These are phyloP conservation scores for Eurois occulta DNA, from an alignment of 2,888 invertebrate species.

Conservation along the genomic window DNA sequence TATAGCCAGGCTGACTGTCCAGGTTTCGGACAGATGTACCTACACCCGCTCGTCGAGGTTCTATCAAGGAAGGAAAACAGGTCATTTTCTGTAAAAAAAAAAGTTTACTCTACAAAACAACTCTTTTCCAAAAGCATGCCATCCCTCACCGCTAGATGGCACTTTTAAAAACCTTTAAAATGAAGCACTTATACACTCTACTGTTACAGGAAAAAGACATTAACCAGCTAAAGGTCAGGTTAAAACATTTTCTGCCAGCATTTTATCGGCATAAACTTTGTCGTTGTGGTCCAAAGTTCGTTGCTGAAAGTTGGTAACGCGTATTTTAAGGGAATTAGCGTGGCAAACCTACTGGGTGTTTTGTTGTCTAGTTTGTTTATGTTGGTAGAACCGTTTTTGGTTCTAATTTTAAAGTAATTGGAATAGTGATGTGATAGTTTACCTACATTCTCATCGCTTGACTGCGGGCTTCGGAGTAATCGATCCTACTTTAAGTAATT, in stretches of 20 bases:
- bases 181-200: neutral
- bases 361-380: conserved; percentile 21
- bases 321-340: conserved; percentile 60
- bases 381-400: conserved; percentile 15
- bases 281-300: conserved; percentile 39
- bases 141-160: conserved; percentile 37
- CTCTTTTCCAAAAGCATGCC: conserved; percentile 1
- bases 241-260: conserved; percentile 44
- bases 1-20: no score
- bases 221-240: conserved; percentile 44
- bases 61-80: no score
- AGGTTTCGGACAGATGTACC: no score
- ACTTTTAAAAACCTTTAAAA: conserved; percentile 32
- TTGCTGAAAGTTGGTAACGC: conserved; percentile 40
- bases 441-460: neutral
- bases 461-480: no score
- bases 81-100: neutral
- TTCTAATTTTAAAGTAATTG: conserved; percentile 2
- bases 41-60: no score
- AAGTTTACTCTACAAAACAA: neutral
- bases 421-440: neutral
- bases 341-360: conserved; percentile 27
- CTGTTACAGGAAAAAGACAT: conserved; percentile 57
- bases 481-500: no score
- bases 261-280: conserved; percentile 57